Conservation (phyloP, 1,140 invertebrate species). For the Branchinecta lindahli region DNA sequence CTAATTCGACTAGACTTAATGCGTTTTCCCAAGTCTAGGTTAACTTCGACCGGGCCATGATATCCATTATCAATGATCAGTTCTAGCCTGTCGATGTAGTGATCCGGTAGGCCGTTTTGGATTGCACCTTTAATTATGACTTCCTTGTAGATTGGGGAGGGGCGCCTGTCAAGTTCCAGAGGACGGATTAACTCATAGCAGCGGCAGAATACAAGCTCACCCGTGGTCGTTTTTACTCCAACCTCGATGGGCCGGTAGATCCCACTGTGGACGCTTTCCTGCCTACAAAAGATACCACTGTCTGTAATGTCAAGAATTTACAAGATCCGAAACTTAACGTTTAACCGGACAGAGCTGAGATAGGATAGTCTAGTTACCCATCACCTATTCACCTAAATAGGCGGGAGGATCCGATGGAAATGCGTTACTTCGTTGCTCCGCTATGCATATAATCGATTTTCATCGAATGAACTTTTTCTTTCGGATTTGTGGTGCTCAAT, state of each 20-base stretch:
- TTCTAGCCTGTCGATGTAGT: constrained; percentile 46
- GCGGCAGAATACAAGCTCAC: constrained; percentile 39
- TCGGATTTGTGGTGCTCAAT: too few species aligned
- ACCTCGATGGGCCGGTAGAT: constrained; percentile 49
- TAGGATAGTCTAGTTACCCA: too few species aligned
- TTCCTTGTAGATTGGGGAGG: constrained; percentile 50
- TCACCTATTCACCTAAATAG: too few species aligned
- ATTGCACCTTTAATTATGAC: constrained; percentile 45
- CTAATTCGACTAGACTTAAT: too few species aligned
- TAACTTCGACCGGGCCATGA: constrained; percentile 33
- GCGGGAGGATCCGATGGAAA: too few species aligned
- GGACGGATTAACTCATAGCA: constrained; percentile 45
- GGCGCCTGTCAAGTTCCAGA: constrained; percentile 38
- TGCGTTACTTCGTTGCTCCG: too few species aligned
- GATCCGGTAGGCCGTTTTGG: constrained; percentile 47
- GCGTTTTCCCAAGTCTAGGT: constrained; percentile 7
- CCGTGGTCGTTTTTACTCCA: constrained; percentile 37
- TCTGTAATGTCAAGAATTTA: not conserved
- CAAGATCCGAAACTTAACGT: too few species aligned
- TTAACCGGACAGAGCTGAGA: too few species aligned
- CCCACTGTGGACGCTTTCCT: constrained; percentile 53
- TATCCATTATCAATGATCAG: constrained; percentile 49
- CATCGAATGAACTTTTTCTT: too few species aligned
- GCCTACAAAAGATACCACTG: constrained; percentile 34
- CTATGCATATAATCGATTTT: too few species aligned